Evolutionary conservation across 2,113 vertebrate genomes (phyloP).

Genomic region (Lichenostomus cassidix): DNA sequence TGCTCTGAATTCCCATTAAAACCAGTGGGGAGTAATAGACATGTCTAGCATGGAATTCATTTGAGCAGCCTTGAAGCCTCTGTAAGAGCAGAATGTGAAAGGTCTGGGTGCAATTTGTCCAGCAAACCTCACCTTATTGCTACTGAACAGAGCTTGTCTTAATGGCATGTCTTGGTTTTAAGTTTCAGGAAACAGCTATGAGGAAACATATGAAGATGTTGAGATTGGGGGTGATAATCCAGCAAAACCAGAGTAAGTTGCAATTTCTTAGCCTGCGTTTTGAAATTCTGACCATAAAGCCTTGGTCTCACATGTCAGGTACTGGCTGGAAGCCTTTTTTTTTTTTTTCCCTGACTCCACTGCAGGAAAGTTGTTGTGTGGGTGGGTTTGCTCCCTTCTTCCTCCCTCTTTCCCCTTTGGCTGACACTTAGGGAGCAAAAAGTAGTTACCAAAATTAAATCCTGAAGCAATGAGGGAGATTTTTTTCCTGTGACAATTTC

Average conservation of each 20-base stretch:
- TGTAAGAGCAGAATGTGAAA: not conserved
- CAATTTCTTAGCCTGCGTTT: not conserved
- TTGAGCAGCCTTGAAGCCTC: not conserved
- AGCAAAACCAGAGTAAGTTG: conserved; percentile 64
- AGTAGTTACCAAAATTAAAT: not conserved
- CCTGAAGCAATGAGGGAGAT: not conserved
- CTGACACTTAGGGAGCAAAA: not conserved
- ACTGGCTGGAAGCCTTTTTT: not conserved
- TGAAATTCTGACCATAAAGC: not conserved
- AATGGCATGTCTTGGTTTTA: conserved; percentile 1
- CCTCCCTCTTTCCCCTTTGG: not conserved
- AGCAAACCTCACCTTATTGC: not conserved
- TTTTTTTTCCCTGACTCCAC: not conserved
- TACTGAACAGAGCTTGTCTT: not conserved
- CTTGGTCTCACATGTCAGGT: not conserved
- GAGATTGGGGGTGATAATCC: conserved; percentile 36
- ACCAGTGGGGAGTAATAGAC: not conserved
- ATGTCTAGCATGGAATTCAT: not conserved
- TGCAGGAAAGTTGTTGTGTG: not conserved
- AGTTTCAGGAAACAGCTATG: conserved; percentile 82
- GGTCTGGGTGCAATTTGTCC: conserved; percentile 13
- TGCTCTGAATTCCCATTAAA: not conserved
- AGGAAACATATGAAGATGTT: conserved; percentile 83
- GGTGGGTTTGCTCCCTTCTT: not conserved
- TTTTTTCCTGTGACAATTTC: not conserved